Conservation (phyloP, 2,888 invertebrate species). For the Diadromus collaris region DNA sequence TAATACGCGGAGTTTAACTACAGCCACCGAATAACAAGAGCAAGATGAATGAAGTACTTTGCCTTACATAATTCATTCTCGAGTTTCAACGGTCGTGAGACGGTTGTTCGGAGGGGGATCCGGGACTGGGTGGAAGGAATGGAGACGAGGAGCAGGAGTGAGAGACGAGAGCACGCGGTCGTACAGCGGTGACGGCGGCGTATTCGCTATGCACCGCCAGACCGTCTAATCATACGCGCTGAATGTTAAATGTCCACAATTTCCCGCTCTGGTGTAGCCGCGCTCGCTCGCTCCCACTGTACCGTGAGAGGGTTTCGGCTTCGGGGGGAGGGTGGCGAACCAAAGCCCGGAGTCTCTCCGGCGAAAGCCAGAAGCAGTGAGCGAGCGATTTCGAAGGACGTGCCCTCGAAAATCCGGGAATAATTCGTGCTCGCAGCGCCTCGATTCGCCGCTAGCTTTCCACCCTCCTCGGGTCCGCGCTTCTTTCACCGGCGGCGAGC, state of each 20-base stretch:
- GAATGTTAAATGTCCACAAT: slow-evolving; percentile 73
- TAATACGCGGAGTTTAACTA: slow-evolving; percentile 76
- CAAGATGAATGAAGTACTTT: slow-evolving; percentile 78
- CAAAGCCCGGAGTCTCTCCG: slow-evolving; percentile 42
- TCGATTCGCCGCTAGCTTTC: slow-evolving; percentile 51
- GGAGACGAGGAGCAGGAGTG: slow-evolving; percentile 14
- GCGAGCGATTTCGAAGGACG: slow-evolving; percentile 54
- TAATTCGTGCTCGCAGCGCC: slow-evolving; percentile 52
- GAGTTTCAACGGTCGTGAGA: slow-evolving; percentile 65
- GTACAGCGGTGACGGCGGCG: slow-evolving; percentile 51
- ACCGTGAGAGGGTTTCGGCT: slow-evolving; percentile 36
- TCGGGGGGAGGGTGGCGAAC: slow-evolving; percentile 31
- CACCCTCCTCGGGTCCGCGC: slow-evolving; percentile 23
- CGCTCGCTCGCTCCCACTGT: slow-evolving; percentile 23
- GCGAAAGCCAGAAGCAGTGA: slow-evolving; percentile 48
- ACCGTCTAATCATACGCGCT: slow-evolving; percentile 73
- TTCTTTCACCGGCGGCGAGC: slow-evolving; percentile 7
- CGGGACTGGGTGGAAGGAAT: slow-evolving; percentile 22
- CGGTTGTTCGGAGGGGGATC: slow-evolving; percentile 37
- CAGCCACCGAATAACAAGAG: slow-evolving; percentile 76
- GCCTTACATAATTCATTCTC: slow-evolving; percentile 76
- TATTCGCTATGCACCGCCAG: slow-evolving; percentile 68
- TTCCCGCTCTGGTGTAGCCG: slow-evolving; percentile 55
- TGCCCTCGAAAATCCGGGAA: slow-evolving; percentile 58
- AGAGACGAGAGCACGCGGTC: slow-evolving; percentile 50